These are phyloP conservation scores for Aegypius monachus DNA, from an alignment of 2,113 vertebrate species.

Conservation along the genomic window DNA sequence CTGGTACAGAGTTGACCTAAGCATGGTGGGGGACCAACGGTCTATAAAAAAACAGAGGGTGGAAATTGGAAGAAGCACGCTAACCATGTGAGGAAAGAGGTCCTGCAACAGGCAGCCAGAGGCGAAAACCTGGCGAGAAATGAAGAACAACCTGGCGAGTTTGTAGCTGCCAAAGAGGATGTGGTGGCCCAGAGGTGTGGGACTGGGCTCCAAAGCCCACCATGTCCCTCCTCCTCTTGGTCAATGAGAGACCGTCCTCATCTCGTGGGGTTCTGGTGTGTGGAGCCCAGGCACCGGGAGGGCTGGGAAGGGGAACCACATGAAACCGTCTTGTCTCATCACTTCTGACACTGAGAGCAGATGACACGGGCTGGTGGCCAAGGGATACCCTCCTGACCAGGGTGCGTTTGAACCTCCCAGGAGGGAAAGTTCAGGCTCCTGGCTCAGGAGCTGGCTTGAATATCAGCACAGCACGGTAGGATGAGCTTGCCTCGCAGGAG, in stretches of 20 bases:
- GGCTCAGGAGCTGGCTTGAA: neutral
- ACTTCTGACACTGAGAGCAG: neutral
- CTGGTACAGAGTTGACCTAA: neutral
- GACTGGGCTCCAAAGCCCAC: neutral
- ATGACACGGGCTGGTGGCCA: neutral
- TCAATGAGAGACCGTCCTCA: neutral
- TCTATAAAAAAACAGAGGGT: neutral
- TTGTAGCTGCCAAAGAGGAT: neutral
- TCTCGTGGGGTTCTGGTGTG: neutral
- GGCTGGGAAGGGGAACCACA: neutral
- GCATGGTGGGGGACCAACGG: accelerated
- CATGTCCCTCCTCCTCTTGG: neutral
- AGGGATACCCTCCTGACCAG: neutral
- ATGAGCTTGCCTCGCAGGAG: neutral
- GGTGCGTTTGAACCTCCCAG: neutral
- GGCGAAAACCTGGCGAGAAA: neutral
- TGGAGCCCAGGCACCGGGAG: neutral
- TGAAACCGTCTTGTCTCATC: neutral
- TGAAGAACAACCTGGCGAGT: neutral
- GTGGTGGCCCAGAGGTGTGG: neutral
- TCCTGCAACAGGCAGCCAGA: neutral
- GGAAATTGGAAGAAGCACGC: neutral
- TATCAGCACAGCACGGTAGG: neutral
- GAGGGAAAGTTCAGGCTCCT: neutral
- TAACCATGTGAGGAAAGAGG: neutral